Conservation (phyloP, 2,888 invertebrate genomes). For the Drosophila niveifrons region DNA sequence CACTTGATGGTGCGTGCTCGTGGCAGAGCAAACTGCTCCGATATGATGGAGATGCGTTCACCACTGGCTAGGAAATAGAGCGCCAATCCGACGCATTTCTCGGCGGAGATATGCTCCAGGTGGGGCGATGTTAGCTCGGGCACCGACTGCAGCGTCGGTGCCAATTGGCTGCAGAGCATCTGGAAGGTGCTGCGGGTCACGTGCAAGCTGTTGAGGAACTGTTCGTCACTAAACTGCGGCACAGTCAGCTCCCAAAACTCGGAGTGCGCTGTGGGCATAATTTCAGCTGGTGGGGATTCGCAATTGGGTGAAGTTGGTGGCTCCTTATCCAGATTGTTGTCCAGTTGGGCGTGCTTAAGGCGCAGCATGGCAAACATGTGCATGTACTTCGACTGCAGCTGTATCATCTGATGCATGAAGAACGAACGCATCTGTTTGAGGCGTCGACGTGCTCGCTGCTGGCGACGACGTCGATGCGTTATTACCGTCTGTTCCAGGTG, state of each 20-base stretch:
- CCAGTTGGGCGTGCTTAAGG: conserved; percentile 45
- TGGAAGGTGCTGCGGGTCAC: conserved; percentile 77
- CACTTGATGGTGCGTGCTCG: conserved; percentile 77
- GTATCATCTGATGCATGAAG: conserved; percentile 79
- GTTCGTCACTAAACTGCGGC: conserved; percentile 60
- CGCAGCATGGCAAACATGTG: conserved; percentile 68
- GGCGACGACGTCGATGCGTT: conserved; percentile 74
- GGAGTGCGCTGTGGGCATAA: not conserved
- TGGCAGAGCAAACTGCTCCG: conserved; percentile 77
- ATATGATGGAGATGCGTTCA: conserved; percentile 75
- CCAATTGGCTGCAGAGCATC: conserved; percentile 73
- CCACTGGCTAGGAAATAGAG: conserved; percentile 82
- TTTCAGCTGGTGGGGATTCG: not conserved
- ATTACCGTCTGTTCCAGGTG: conserved; percentile 78
- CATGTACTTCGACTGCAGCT: conserved; percentile 77
- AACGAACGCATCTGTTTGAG: conserved; percentile 73
- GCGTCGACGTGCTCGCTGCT: conserved; percentile 70
- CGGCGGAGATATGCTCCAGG: conserved; percentile 59
- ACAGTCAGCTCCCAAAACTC: conserved; percentile 59
- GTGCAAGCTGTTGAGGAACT: conserved; percentile 81
- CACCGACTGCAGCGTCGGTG: conserved; percentile 41
- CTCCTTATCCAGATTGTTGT: conserved; percentile 3
- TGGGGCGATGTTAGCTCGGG: conserved; percentile 30
- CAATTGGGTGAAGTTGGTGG: not conserved
- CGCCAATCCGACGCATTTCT: conserved; percentile 81